These are phyloP conservation scores for Sphaerolaimus hirsutus DNA, from an alignment of 2,888 invertebrate species.

Conservation along the genomic window DNA sequence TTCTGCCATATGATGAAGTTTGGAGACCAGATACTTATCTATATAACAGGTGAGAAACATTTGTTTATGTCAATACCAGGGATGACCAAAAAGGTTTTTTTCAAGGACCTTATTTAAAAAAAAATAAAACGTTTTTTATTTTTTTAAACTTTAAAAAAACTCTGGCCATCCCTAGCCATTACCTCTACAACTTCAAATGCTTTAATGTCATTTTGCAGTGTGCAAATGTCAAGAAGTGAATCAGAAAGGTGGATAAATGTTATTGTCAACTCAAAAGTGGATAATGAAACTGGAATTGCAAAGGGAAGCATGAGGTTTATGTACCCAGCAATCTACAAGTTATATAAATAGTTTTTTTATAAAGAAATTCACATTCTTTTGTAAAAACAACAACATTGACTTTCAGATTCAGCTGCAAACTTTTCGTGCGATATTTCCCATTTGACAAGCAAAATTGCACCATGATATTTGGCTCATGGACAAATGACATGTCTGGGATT, in stretches of 20 bases:
- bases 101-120: too few relatives aligned
- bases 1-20: conserved; percentile 18
- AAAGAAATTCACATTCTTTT: neutral
- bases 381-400: too few relatives aligned
- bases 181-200: too few relatives aligned
- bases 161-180: too few relatives aligned
- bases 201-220: neutral
- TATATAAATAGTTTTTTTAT: neutral
- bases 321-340: conserved; percentile 21
- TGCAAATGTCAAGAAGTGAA: neutral
- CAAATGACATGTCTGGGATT: neutral
- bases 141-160: too few relatives aligned
- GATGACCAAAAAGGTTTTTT: too few relatives aligned
- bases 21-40: conserved; percentile 25
- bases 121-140: too few relatives aligned
- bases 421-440: neutral
- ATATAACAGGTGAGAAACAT: conserved; percentile 17
- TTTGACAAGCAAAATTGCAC: conserved; percentile 1
- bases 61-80: too few relatives aligned
- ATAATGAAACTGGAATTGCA: neutral
- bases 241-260: neutral
- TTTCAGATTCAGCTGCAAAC: neutral
- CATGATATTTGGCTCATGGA: conserved; percentile 6
- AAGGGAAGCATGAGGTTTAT: conserved; percentile 12
- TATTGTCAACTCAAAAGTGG: neutral